These are phyloP conservation scores for Orthonyx spaldingii DNA, from an alignment of 2,113 vertebrate species.

Conservation along the genomic window DNA sequence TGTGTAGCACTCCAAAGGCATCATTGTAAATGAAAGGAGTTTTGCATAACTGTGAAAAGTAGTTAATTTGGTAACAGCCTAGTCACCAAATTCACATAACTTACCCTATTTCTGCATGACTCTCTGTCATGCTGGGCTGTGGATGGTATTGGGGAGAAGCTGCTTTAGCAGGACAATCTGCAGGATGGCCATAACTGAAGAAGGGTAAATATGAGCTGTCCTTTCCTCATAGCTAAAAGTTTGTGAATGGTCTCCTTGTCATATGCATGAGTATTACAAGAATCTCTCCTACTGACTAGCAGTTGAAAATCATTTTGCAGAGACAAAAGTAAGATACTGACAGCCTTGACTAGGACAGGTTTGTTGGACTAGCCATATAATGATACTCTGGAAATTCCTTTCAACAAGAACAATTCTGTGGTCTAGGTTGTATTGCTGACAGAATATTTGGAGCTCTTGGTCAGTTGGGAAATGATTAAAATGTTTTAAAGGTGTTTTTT, in stretches of 20 bases:
- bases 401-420: neutral
- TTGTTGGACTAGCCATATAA: neutral
- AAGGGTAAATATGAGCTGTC: neutral
- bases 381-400: neutral
- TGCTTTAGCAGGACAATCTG: neutral
- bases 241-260: neutral
- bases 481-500: conserved; percentile 13
- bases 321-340: neutral
- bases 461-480: conserved; percentile 32
- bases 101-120: neutral
- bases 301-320: neutral
- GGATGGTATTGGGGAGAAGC: neutral
- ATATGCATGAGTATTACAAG: neutral
- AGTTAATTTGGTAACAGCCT: neutral
- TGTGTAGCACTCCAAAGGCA: neutral
- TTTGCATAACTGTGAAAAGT: neutral
- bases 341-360: neutral
- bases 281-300: neutral
- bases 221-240: neutral
- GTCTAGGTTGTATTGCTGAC: neutral
- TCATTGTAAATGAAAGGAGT: neutral
- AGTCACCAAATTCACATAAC: neutral
- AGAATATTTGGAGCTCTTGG: neutral
- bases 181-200: neutral
- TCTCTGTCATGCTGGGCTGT: neutral